Conservation (phyloP, 2,113 vertebrate species). For the Anarrhichthys ocellatus region DNA sequence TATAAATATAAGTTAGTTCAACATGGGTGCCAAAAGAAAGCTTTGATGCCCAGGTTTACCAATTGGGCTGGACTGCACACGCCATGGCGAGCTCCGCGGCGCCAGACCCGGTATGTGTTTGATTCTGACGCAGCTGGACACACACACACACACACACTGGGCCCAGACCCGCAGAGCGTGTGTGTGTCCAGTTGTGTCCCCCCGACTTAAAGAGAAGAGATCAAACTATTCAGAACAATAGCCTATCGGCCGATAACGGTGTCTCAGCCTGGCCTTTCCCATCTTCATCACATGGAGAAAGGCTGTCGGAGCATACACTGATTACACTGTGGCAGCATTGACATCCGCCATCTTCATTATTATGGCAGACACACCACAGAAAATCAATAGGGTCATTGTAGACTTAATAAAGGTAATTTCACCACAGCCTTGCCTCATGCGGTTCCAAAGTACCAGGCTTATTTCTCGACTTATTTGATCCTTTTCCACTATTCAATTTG, state of each 20-base stretch:
- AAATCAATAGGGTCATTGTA: constrained; percentile 72
- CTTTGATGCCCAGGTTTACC: too few relatives aligned
- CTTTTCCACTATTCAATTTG: constrained; percentile 17
- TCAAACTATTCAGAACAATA: background rate
- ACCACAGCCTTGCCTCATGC: constrained; percentile 24
- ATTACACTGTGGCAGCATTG: constrained; percentile 40
- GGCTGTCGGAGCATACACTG: constrained; percentile 23
- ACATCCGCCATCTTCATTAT: constrained; percentile 64
- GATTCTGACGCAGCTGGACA: too few relatives aligned
- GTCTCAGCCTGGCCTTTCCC: constrained; percentile 17
- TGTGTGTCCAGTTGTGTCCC: too few relatives aligned
- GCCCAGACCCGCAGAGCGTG: too few relatives aligned
- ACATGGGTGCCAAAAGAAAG: too few relatives aligned
- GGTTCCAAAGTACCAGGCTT: constrained; percentile 9
- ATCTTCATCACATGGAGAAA: constrained; percentile 32
- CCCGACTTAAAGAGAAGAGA: background rate
- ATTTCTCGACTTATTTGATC: constrained; percentile 35
- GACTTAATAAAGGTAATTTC: constrained; percentile 73
- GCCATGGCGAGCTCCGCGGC: too few relatives aligned
- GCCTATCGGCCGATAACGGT: background rate
- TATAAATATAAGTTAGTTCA: too few relatives aligned
- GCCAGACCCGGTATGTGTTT: too few relatives aligned
- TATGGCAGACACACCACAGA: constrained; percentile 47
- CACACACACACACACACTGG: too few relatives aligned
- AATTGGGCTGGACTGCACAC: too few relatives aligned